Conservation (phyloP, 1,140 invertebrate species). For the Psix sp. region DNA sequence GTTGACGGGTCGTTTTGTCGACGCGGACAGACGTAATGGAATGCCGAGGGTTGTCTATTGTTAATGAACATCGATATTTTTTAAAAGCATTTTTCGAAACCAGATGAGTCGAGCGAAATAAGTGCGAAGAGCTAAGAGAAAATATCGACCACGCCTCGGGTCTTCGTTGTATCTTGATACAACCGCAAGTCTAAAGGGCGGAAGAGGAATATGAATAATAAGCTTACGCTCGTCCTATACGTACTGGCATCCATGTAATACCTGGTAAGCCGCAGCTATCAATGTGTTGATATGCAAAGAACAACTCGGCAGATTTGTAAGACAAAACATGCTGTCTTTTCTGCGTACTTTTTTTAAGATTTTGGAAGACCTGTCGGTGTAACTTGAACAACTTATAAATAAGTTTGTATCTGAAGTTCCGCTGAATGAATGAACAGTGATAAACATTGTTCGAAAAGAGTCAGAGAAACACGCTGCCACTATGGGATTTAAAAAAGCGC, state of each 20-base stretch:
- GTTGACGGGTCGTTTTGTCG: no score
- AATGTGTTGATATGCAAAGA: conserved; percentile 53
- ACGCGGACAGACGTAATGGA: no score
- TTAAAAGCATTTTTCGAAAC: conserved; percentile 16
- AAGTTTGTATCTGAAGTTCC: no score
- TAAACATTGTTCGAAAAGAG: no score
- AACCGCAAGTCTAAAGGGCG: conserved; percentile 47
- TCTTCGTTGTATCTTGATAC: conserved; percentile 51
- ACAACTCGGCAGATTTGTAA: conserved; percentile 9
- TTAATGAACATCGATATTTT: no score
- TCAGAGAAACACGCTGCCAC: no score
- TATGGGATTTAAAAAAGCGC: no score
- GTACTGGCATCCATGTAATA: conserved; percentile 57
- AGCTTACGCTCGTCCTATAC: conserved; percentile 56
- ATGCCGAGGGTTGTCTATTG: no score
- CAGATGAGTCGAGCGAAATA: conserved; percentile 8
- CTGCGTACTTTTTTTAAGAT: conserved; percentile 11
- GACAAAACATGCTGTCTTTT: conserved; percentile 30
- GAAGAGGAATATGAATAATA: conserved; percentile 60
- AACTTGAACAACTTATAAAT: no score
- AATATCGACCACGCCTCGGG: conserved; percentile 53
- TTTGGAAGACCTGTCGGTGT: not conserved
- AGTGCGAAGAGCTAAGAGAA: conserved; percentile 25
- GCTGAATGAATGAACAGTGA: no score
- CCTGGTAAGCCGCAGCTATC: conserved; percentile 54